Conservation (phyloP, 2,113 vertebrate species). For the Noturus placidus region DNA sequence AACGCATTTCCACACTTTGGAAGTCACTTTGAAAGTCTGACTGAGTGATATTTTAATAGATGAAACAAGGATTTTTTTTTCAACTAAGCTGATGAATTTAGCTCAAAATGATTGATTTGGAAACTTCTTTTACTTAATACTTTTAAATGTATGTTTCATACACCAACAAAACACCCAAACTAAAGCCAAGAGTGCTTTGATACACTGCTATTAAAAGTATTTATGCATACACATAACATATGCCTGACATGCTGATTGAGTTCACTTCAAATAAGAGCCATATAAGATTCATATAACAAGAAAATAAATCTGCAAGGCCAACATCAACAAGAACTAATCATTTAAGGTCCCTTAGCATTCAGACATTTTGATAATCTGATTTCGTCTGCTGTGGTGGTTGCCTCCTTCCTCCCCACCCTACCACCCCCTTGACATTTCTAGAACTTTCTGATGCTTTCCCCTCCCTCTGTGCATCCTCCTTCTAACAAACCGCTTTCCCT, state of each 20-base stretch:
- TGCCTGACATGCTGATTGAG: background rate
- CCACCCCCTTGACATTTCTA: constrained; percentile 28
- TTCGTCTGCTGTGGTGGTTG: background rate
- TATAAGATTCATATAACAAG: background rate
- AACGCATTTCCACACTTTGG: background rate
- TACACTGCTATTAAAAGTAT: background rate
- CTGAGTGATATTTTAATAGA: background rate
- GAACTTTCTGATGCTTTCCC: constrained; percentile 22
- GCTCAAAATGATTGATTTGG: background rate
- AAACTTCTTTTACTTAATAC: background rate
- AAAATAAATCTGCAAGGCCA: background rate
- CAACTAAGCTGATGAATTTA: background rate
- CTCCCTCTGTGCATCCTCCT: background rate
- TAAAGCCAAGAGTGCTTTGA: background rate
- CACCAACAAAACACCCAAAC: background rate
- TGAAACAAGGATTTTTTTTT: background rate
- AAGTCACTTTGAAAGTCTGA: no score
- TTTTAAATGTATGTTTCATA: background rate
- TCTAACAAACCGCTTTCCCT: constrained; percentile 23
- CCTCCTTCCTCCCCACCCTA: constrained; percentile 11
- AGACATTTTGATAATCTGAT: background rate
- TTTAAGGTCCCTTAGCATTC: background rate
- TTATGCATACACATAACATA: background rate
- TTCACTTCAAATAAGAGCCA: background rate
- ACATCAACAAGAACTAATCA: background rate